Evolutionary conservation across 2,797 vertebrate genomes (phyloP), one percentile per base, ranked within the genome.

Genomic region (Tenualosa ilisha): DNA sequence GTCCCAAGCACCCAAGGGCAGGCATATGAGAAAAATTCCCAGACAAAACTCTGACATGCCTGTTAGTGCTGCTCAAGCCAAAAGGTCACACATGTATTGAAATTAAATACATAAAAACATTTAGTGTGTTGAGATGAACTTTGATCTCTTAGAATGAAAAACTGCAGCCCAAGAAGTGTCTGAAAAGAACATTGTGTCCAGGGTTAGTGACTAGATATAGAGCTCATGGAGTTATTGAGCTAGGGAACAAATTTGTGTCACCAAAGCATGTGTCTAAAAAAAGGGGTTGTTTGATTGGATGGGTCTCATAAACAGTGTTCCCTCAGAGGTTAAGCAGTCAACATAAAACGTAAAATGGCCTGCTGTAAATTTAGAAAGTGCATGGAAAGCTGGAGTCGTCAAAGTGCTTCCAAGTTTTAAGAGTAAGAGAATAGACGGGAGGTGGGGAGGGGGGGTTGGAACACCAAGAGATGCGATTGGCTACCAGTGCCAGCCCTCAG

Each of bases 281-380:
- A 75, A 40, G 68, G 68, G 24, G 17, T 4, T 15, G 37, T 11
- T 75, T 75, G 68, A 75, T 40, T 75, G 68, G 31, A 40, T 31
- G 31, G 13, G 31, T 20, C 68, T 75, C 31, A 40, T 72, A 40
- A 40, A 72, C 26, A 9, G 26, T 72, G 31, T 37, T 37, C 24
- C 68, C 5, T 43, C 68, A 40, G 1, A 17, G 24, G 68, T 20
- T 40, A 6, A 75, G 68, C 68, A 0, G 37, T 9, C 40, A 1
- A 50, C 59, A 85, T 82, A 68, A 86, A 86, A 84, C 65, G 83
- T 84, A 51, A 88, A 85, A 86, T 75, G 68, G 84, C 84, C 88
- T 54, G 37, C 49, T 56, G 75, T 89, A 86, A 87, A 89, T 89
- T 86, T 85, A 89, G 87, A 84, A 75, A 26, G 84, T 83, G 88